Evolutionary conservation across 2,888 invertebrate genomes (phyloP).

Genomic region (Macrostomum cliftonense): DNA sequence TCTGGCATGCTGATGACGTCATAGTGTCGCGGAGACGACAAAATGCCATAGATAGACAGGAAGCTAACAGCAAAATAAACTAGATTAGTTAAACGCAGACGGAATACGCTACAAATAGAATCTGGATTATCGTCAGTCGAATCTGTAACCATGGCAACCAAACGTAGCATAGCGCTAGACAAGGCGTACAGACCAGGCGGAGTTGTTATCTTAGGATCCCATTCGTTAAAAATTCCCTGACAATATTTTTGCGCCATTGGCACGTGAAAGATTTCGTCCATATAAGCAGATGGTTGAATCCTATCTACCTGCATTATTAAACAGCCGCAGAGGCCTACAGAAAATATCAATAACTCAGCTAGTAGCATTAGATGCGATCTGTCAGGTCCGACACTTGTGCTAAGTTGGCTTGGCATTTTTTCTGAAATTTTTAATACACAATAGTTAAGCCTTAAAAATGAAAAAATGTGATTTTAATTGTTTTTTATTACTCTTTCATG

Average conservation of each 20-base stretch:
- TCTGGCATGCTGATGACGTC: slow-evolving; percentile 1
- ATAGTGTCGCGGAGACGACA: slow-evolving; percentile 21
- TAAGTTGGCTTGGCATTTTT: too few species aligned
- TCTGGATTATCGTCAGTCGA: background rate
- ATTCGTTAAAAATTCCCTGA: slow-evolving; percentile 56
- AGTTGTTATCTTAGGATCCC: slow-evolving; percentile 91
- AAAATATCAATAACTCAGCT: background rate
- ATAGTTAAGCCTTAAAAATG: too few species aligned
- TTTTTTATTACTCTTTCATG: too few species aligned
- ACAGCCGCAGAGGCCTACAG: background rate
- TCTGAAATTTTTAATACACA: too few species aligned
- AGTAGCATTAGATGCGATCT: background rate
- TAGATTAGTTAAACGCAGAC: slow-evolving; percentile 54
- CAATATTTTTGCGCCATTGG: slow-evolving; percentile 69
- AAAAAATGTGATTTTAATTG: too few species aligned
- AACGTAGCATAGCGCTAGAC: slow-evolving; percentile 45
- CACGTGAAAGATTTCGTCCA: slow-evolving; percentile 84
- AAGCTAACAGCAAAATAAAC: slow-evolving; percentile 53
- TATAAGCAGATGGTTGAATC: slow-evolving; percentile 43
- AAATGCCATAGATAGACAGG: slow-evolving; percentile 47
- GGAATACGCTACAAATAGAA: slow-evolving; percentile 45
- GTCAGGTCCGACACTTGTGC: background rate
- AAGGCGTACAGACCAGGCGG: slow-evolving; percentile 74
- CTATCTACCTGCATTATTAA: background rate
- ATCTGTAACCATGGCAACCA: slow-evolving; percentile 12